Conservation (phyloP, 2,797 vertebrate genomes). For the Melanotaenia maccullochi region DNA sequence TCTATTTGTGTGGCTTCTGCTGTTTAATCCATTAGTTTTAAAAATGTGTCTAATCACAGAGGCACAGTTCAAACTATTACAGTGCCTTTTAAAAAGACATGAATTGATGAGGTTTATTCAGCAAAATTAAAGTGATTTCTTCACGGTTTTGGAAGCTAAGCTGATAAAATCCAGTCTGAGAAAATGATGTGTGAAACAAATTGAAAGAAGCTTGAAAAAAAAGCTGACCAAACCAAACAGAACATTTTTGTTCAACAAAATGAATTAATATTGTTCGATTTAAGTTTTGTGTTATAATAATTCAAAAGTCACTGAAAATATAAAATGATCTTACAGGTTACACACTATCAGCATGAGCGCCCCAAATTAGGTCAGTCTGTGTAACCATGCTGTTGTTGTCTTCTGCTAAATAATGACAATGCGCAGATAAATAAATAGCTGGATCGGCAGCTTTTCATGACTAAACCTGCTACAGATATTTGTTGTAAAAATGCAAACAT, state of each 20-base stretch:
- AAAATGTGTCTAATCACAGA: not conserved
- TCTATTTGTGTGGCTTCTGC: not conserved
- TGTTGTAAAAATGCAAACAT: not conserved
- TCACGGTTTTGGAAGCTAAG: not conserved
- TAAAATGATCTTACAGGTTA: not conserved
- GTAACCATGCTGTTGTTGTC: not conserved
- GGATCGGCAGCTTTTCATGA: not conserved
- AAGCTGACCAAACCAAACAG: not conserved
- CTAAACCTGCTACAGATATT: slow-evolving; percentile 1
- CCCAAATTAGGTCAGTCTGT: no score
- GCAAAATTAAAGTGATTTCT: not conserved
- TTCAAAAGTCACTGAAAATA: not conserved
- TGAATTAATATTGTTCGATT: not conserved
- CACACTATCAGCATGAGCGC: no score
- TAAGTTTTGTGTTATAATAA: not conserved
- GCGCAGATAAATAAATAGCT: not conserved
- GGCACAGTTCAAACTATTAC: not conserved
- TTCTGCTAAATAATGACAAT: not conserved
- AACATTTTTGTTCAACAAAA: not conserved
- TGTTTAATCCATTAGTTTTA: not conserved
- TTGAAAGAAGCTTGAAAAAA: not conserved
- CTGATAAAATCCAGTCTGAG: not conserved
- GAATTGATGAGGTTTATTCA: not conserved
- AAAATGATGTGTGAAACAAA: not conserved
- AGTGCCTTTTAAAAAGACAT: not conserved